Evolutionary conservation across 2,797 vertebrate genomes (phyloP).

Genomic region (Lates japonicus): DNA sequence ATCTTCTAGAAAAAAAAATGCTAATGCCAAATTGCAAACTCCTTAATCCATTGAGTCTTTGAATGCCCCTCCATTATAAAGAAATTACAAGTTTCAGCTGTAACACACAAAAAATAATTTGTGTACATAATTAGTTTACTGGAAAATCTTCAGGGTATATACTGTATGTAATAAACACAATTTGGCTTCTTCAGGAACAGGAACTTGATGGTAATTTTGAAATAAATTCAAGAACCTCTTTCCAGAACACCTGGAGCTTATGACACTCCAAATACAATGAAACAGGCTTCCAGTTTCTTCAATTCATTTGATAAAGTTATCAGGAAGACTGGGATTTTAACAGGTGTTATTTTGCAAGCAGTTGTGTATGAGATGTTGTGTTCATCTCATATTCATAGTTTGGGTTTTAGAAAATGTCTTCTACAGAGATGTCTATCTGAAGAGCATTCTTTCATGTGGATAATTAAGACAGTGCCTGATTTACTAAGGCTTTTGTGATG

Average conservation of each 20-base stretch:
- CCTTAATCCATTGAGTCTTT: not conserved
- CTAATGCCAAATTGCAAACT: no score
- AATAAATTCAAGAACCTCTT: slow-evolving; percentile 3
- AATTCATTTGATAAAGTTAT: not conserved
- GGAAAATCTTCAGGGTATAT: not conserved
- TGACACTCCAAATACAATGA: not conserved
- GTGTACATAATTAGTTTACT: not conserved
- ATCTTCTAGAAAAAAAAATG: not conserved
- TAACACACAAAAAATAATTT: not conserved
- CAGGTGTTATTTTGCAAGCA: not conserved
- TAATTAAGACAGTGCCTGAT: not conserved
- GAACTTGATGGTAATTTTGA: not conserved
- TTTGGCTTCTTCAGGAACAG: not conserved
- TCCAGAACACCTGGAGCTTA: not conserved
- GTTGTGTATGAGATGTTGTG: not conserved
- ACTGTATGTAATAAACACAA: not conserved
- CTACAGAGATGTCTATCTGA: not conserved
- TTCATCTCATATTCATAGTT: not conserved
- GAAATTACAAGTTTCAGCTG: not conserved
- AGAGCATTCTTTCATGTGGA: not conserved
- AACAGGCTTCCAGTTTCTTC: not conserved
- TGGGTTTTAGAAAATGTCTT: not conserved
- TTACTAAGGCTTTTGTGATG: not conserved
- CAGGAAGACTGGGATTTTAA: not conserved
- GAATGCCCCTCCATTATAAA: not conserved